These are phyloP conservation scores for Paraescarpia echinospica DNA, from an alignment of 1,140 invertebrate genomes.

Conservation along the genomic window DNA sequence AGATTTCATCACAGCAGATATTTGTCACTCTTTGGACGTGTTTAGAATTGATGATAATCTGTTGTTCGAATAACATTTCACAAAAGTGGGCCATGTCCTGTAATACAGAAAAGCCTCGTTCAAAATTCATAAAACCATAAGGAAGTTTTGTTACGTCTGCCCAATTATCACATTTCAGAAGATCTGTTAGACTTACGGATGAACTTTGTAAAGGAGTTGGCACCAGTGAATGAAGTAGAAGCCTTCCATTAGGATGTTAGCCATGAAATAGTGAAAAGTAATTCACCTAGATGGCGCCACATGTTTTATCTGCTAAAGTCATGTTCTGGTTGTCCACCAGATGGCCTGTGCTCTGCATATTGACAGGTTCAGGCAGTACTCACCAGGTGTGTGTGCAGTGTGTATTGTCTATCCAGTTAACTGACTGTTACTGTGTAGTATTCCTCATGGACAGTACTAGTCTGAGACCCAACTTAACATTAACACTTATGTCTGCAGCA, in stretches of 20 bases:
- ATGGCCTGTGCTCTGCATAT: neutral
- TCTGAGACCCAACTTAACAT: neutral
- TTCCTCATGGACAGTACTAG: neutral
- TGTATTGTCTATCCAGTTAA: neutral
- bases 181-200: no score
- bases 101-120: no score
- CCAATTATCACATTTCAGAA: no score
- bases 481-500: neutral
- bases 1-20: no score
- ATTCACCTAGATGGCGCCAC: neutral
- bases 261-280: neutral
- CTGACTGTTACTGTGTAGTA: neutral
- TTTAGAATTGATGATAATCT: no score
- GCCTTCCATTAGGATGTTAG: neutral
- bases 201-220: no score
- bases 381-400: neutral
- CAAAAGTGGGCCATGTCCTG: no score
- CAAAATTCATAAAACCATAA: no score
- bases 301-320: neutral
- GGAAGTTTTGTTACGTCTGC: no score
- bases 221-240: no score
- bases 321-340: neutral
- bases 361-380: neutral
- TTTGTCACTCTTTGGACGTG: no score
- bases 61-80: no score